phyloP scores from a whole-genome alignment of 2,888 invertebrate species.

The Cepaea hortensis region DNA sequence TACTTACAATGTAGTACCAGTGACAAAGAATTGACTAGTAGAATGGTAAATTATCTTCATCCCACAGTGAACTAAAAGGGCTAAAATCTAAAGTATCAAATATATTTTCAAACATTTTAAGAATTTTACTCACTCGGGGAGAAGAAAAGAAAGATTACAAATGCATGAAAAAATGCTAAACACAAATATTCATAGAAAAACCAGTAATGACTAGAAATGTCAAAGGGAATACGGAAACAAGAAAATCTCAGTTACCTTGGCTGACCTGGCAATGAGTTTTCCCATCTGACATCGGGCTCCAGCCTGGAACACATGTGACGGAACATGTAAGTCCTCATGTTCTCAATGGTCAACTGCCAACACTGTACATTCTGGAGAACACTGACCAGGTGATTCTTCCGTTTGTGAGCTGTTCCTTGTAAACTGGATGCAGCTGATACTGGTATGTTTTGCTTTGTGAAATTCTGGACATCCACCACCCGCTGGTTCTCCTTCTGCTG shows the following conservation, averaged over 20 bases:
- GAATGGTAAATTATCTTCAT: no score
- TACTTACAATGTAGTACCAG: no score
- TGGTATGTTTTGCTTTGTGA: background rate
- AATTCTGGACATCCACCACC: slow-evolving; percentile 54
- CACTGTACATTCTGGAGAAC: slow-evolving; percentile 37
- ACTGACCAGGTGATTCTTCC: background rate
- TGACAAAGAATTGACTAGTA: no score
- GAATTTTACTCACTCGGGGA: no score
- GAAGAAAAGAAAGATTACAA: no score
- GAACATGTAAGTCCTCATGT: slow-evolving; percentile 22
- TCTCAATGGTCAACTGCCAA: slow-evolving; percentile 36
- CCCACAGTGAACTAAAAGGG: no score
- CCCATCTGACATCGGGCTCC: background rate
- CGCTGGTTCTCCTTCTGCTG: slow-evolving; percentile 61
- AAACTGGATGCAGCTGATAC: background rate
- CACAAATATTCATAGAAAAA: no score
- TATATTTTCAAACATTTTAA: no score
- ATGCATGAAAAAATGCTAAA: no score
- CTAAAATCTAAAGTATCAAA: no score
- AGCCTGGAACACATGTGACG: slow-evolving; percentile 19
- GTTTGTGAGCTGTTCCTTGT: background rate
- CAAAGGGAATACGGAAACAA: no score
- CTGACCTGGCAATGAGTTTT: slow-evolving; percentile 12
- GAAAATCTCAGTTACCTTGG: slow-evolving; percentile 4
- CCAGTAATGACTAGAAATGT: no score